phyloP scores from a whole-genome alignment of 2,797 vertebrate genomes.

The Amazona ochrocephala region DNA sequence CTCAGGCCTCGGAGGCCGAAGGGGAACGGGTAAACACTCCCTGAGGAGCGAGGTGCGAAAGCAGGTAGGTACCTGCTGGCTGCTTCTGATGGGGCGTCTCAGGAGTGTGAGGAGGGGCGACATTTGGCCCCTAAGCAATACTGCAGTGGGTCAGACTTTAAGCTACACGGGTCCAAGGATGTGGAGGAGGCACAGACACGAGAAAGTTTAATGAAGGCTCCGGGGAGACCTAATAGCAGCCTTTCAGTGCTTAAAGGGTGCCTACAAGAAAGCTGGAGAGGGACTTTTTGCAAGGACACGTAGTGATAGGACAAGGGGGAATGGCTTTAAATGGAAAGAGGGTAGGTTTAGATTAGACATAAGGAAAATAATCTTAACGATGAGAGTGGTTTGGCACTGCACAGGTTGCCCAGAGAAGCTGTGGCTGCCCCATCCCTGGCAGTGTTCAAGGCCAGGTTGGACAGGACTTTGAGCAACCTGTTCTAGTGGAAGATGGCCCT shows the following conservation, averaged over 20 bases:
- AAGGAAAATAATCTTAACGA: not conserved
- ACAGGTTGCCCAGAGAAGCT: not conserved
- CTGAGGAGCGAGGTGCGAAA: rapidly evolving
- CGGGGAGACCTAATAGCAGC: not conserved
- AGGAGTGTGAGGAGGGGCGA: rapidly evolving
- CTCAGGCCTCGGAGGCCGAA: rapidly evolving
- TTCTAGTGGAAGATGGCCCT: not conserved
- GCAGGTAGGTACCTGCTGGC: not conserved
- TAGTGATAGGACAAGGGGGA: not conserved
- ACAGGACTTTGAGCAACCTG: not conserved
- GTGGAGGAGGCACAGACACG: not conserved
- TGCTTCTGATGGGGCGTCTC: not conserved
- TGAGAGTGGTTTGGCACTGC: not conserved
- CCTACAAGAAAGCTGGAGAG: not conserved
- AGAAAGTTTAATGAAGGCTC: not conserved
- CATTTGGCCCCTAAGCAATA: rapidly evolving
- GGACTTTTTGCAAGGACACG: not conserved
- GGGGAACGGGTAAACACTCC: rapidly evolving
- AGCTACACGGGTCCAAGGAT: rapidly evolving
- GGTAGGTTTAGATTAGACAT: not conserved
- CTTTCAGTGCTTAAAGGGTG: not conserved
- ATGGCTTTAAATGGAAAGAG: not conserved
- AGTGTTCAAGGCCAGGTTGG: not conserved
- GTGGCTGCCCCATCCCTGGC: not conserved
- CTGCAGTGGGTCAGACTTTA: rapidly evolving